These are phyloP conservation scores for Myiozetetes cayanensis DNA, from an alignment of 2,113 vertebrate species.

Conservation along the genomic window DNA sequence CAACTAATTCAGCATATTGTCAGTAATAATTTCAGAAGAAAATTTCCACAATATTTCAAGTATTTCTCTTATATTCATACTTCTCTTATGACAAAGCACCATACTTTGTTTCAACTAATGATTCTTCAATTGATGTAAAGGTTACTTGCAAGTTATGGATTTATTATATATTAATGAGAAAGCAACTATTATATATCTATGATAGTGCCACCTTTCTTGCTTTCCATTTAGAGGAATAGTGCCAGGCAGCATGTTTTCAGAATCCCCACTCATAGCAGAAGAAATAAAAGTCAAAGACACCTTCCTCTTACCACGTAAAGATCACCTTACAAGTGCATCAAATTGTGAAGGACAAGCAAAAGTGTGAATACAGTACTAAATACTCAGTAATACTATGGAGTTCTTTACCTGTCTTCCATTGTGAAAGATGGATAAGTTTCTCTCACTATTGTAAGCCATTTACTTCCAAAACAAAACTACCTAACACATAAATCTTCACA, in stretches of 20 bases:
- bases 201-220: not conserved
- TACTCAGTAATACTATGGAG: not conserved
- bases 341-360: not conserved
- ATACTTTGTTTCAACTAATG: not conserved
- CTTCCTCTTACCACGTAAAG: not conserved
- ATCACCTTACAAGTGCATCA: not conserved
- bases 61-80: not conserved
- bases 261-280: not conserved
- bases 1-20: not conserved
- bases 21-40: not conserved
- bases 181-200: not conserved
- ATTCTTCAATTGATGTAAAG: not conserved
- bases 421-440: not conserved
- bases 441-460: not conserved
- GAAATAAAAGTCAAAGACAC: not conserved
- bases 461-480: not conserved
- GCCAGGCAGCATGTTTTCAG: not conserved
- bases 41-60: not conserved
- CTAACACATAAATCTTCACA: not conserved
- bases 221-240: not conserved
- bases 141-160: not conserved
- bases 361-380: not conserved
- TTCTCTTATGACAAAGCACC: not conserved
- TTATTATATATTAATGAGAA: not conserved
- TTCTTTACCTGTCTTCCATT: not conserved